These are phyloP conservation scores for Tamandua tetradactyla DNA, from an alignment of 2,797 vertebrate genomes.

Conservation along the genomic window DNA sequence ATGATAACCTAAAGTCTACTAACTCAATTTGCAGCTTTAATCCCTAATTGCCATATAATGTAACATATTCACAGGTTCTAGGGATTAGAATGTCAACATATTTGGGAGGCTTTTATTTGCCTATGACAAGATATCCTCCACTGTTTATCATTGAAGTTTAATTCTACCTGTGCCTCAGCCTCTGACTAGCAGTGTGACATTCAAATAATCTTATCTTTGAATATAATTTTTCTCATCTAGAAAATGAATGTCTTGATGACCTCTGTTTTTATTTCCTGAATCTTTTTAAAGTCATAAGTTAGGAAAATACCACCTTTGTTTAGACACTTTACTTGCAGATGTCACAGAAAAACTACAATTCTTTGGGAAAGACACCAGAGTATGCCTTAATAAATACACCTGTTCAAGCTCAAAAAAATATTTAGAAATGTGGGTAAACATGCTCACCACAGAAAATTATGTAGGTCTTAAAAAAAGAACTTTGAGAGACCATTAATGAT, in stretches of 20 bases:
- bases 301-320: too few species aligned
- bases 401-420: neutral
- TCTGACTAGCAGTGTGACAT: neutral
- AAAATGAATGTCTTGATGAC: neutral
- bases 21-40: neutral
- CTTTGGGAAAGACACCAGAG: neutral
- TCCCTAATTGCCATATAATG: neutral
- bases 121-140: neutral
- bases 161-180: neutral
- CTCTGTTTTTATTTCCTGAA: neutral
- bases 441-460: neutral
- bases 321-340: neutral
- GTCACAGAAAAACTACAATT: neutral
- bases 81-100: accelerated
- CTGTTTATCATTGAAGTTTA: neutral
- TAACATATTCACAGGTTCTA: neutral
- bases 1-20: neutral
- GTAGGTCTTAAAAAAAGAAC: neutral
- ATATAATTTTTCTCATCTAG: neutral
- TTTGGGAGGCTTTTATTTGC: neutral
- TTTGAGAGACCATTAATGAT: neutral
- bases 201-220: neutral
- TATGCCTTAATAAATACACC: neutral
- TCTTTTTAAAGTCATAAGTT: neutral
- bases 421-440: neutral